Base-by-base conservation (phyloP, 1,140 invertebrate genomes). In the Drosophila leontia region DNA sequence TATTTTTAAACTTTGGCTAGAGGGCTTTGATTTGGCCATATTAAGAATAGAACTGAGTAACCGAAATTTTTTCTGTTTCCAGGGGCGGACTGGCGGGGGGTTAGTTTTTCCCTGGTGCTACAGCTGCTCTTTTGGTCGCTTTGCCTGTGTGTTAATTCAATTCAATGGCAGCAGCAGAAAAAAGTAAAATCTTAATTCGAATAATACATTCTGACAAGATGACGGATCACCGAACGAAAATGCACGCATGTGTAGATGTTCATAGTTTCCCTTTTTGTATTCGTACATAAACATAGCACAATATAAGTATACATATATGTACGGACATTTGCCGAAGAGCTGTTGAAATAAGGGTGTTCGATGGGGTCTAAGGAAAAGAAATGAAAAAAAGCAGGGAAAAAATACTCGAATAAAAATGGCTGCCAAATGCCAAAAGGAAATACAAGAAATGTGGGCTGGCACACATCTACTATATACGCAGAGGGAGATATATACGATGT, bases 201-300 rank as follows among this genome's bases (percentile, higher is more conserved):
- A 87, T 91, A 91, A 91, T 91, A 87, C 88, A 91, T 91, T 91
- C 88, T 91, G 88, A 91, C 88, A 91, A 91, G 83, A 88, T 91
- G 88, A 91, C 88, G 88, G 88, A 91, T 91, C 88, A 91, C 88
- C 88, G n/a, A 91, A 85, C 81, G 87, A 91, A 90, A 90, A 91
- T 91, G 87, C 82, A 80, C 72, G 64, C 72, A 90, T 72, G 65
- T 67, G 59, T 53, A 67, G 77, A 88, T 80, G 85, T 62, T 61
- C 78, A 90, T 90, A 90, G 85, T 90, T 90, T 90, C 82, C 85
- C 84, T 85, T 60, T 82, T 75, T 78, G 58, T 86, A 65, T 53
- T 77, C 58, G 47, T 70, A 74, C 61, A 65, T 50, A 56, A 56
- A 67, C 68, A 42, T 51, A 51, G 50, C 45, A 50, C 39, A 37